These are phyloP conservation scores for Mythimna ferrago DNA, from an alignment of 2,888 invertebrate species.

Conservation along the genomic window DNA sequence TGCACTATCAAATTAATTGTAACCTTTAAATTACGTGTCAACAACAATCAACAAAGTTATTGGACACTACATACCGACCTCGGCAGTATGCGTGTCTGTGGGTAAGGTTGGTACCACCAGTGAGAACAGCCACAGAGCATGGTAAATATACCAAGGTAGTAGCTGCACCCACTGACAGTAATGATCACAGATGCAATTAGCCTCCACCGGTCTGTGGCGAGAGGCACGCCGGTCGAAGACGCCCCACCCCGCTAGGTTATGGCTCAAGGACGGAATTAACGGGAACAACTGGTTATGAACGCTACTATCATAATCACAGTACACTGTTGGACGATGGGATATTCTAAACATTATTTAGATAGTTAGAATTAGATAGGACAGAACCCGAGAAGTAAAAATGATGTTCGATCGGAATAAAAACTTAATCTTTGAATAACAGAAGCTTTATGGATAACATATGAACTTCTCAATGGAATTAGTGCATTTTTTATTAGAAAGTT, in stretches of 20 bases:
- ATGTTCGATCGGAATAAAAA: background rate
- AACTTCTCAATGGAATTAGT: background rate
- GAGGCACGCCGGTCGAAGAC: constrained; percentile 78
- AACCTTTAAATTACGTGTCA: constrained; percentile 59
- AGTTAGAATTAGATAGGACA: background rate
- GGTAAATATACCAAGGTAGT: constrained; percentile 50
- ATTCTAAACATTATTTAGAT: background rate
- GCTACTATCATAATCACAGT: constrained; percentile 1
- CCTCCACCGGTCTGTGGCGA: constrained; percentile 65
- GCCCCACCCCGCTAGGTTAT: constrained; percentile 73
- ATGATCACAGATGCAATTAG: constrained; percentile 73
- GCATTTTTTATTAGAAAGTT: background rate
- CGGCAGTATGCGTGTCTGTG: constrained; percentile 50
- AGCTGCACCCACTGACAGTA: constrained; percentile 57
- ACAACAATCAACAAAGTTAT: constrained; percentile 51
- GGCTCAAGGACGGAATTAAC: constrained; percentile 75
- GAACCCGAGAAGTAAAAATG: background rate
- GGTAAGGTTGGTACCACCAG: constrained; percentile 47
- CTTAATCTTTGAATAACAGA: background rate
- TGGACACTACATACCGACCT: constrained; percentile 52
- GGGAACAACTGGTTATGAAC: constrained; percentile 47
- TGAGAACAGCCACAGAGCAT: constrained; percentile 50
- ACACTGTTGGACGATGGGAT: background rate
- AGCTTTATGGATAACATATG: background rate
- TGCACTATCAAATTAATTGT: constrained; percentile 16